phyloP scores from a whole-genome alignment of 1,140 invertebrate genomes.

The Daktulosphaira vitifoliae region DNA sequence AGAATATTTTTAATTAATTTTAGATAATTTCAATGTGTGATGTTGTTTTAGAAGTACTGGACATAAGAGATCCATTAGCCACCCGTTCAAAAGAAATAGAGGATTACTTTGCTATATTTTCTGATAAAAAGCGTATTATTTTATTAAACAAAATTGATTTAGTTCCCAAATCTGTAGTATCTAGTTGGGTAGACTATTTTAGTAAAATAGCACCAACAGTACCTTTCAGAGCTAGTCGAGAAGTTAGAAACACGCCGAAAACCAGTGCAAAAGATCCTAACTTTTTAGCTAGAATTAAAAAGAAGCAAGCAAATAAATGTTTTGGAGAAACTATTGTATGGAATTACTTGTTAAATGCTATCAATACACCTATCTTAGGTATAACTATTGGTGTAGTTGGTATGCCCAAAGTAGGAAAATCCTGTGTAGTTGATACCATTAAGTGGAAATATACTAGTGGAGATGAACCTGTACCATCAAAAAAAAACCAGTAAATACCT shows the following conservation, averaged over 20 bases:
- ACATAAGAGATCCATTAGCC: constrained; percentile 25
- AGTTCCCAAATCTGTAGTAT: constrained; percentile 21
- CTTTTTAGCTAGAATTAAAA: constrained; percentile 20
- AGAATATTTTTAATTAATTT: background rate
- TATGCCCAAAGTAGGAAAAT: constrained; percentile 25
- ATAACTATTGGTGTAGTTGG: constrained; percentile 27
- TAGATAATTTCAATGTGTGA: constrained; percentile 25
- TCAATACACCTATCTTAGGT: constrained; percentile 16
- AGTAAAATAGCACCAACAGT: constrained; percentile 26
- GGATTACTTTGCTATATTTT: background rate
- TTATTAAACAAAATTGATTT: constrained; percentile 30
- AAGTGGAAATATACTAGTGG: constrained; percentile 27
- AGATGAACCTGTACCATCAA: constrained; percentile 21
- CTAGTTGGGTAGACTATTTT: constrained; percentile 21
- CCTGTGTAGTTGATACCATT: constrained; percentile 25
- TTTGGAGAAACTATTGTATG: constrained; percentile 16
- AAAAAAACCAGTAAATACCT: constrained; percentile 14
- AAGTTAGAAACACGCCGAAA: constrained; percentile 23
- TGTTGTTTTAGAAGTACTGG: constrained; percentile 23
- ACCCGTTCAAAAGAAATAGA: constrained; percentile 25
- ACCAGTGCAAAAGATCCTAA: constrained; percentile 27
- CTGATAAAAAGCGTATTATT: constrained; percentile 28
- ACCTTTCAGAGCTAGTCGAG: constrained; percentile 21
- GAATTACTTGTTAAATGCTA: constrained; percentile 12
- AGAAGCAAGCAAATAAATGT: constrained; percentile 20